Evolutionary conservation across 2,888 invertebrate species (phyloP).

Genomic region (Agriotes lineatus): DNA sequence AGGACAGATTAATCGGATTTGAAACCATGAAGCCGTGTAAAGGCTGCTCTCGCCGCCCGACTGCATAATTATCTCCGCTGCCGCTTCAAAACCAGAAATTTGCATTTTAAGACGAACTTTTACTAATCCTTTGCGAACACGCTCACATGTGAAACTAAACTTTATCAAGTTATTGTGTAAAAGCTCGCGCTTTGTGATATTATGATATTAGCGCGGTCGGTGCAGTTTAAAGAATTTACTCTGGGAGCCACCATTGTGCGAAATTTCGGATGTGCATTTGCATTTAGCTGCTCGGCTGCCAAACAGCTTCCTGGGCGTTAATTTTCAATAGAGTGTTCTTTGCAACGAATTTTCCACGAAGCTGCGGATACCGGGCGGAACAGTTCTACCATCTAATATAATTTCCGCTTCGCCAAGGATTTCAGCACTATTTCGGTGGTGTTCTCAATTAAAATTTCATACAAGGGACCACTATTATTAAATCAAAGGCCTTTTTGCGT

Average conservation of each 20-base stretch:
- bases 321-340: neutral
- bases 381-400: too few species aligned
- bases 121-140: conserved; percentile 55
- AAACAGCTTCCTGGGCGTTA: conserved; percentile 3
- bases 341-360: neutral
- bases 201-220: conserved; percentile 14
- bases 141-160: conserved; percentile 41
- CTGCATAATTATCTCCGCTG: conserved; percentile 63
- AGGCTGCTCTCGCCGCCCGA: conserved; percentile 60
- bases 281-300: conserved; percentile 3
- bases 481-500: too few species aligned
- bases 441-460: too few species aligned
- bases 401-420: neutral
- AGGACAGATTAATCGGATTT: conserved; percentile 65
- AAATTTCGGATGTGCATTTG: neutral
- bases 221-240: conserved; percentile 13
- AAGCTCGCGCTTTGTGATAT: conserved; percentile 23
- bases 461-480: too few species aligned
- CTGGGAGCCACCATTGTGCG: conserved; percentile 1
- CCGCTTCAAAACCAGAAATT: conserved; percentile 60
- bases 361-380: too few species aligned
- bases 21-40: conserved; percentile 65
- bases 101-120: conserved; percentile 62
- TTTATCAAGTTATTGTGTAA: conserved; percentile 22
- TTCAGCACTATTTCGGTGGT: too few species aligned